phyloP scores from a whole-genome alignment of 2,888 invertebrate genomes.

The Microchrysa polita region DNA sequence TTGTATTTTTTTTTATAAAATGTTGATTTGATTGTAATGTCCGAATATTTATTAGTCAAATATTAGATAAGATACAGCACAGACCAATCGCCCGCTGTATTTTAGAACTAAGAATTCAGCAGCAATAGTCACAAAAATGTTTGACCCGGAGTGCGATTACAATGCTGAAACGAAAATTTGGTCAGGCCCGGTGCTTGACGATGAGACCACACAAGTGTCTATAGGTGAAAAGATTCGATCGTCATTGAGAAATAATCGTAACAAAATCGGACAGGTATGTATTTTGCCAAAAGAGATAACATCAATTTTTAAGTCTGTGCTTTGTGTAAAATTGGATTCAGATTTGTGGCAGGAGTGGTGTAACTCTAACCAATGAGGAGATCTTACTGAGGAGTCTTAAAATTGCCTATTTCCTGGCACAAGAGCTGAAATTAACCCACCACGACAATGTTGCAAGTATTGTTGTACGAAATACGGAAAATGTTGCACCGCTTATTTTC shows the following conservation, averaged over 20 bases:
- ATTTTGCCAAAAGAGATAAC: neutral
- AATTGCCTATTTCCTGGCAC: conserved; percentile 49
- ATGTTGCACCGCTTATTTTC: conserved; percentile 58
- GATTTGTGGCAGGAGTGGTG: conserved; percentile 60
- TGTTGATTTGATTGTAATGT: no score
- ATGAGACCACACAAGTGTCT: conserved; percentile 56
- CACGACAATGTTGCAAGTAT: conserved; percentile 61
- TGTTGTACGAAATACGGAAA: conserved; percentile 58
- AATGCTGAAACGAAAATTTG: conserved; percentile 56
- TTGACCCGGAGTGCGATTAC: conserved; percentile 52
- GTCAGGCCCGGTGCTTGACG: conserved; percentile 56
- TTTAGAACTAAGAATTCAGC: no score
- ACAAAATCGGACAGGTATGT: conserved; percentile 28
- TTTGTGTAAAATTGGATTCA: conserved; percentile 44
- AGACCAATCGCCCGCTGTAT: no score
- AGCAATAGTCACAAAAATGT: no score
- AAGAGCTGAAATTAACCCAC: conserved; percentile 53
- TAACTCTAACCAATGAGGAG: conserved; percentile 57
- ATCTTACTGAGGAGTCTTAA: conserved; percentile 55
- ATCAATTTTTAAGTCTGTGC: neutral
- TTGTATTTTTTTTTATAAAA: no score
- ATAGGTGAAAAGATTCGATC: conserved; percentile 56
- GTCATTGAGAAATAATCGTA: conserved; percentile 9
- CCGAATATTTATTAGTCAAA: no score
- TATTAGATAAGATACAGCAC: no score